phyloP scores from a whole-genome alignment of 1,140 invertebrate genomes.

The Oncopodura yosiiana region DNA sequence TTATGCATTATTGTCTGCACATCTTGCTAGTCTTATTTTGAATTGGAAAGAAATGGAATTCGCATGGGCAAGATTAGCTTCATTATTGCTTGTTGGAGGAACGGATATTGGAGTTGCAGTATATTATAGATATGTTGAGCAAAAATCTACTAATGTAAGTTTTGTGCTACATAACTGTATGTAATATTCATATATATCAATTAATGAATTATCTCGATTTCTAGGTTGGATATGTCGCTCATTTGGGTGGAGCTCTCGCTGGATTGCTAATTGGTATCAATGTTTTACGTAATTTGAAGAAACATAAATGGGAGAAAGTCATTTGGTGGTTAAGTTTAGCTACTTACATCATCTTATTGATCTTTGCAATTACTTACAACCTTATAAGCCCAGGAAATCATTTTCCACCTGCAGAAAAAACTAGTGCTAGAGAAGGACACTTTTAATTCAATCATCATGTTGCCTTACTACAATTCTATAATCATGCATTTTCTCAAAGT shows the following conservation, averaged over 20 bases:
- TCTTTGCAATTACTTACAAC: conserved; percentile 64
- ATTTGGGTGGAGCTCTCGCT: conserved; percentile 73
- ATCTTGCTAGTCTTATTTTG: conserved; percentile 86
- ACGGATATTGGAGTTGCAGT: conserved; percentile 73
- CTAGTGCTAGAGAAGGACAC: no score
- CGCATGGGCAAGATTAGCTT: conserved; percentile 64
- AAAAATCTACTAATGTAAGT: conserved; percentile 40
- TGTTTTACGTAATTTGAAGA: conserved; percentile 76
- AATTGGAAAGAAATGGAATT: conserved; percentile 91
- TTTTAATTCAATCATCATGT: no score
- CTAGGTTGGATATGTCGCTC: conserved; percentile 83
- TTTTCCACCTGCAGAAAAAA: no score
- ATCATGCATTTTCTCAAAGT: no score
- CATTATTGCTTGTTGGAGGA: conserved; percentile 59
- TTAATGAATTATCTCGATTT: no score
- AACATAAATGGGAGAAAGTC: conserved; percentile 71
- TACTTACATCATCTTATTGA: conserved; percentile 63
- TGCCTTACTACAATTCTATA: no score
- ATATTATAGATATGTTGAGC: conserved; percentile 62
- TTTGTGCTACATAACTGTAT: no score
- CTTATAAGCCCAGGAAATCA: no score
- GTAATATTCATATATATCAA: no score
- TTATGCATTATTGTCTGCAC: conserved; percentile 88
- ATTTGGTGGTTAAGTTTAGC: conserved; percentile 69
- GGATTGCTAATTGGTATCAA: conserved; percentile 86